Evolutionary conservation across 2,888 invertebrate species (phyloP).

Genomic region (Zhuqinia jingwanae): DNA sequence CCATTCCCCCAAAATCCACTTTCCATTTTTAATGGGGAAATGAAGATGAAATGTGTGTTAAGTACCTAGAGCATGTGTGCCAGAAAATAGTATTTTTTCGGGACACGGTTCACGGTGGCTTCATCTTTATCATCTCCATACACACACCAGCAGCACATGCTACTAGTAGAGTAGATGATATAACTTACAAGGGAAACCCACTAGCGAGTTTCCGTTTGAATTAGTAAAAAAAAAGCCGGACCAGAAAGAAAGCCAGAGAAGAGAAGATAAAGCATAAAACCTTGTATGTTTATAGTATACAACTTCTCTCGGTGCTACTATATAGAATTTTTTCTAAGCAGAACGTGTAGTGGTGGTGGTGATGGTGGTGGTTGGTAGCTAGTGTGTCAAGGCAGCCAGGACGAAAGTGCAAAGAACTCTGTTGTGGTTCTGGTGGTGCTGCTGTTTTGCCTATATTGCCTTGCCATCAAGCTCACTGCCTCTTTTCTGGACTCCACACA

Average conservation of each 20-base stretch:
- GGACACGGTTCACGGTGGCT: slow-evolving; percentile 41
- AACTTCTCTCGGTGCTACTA: not conserved
- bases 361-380: too few species aligned
- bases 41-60: slow-evolving; percentile 58
- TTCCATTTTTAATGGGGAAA: slow-evolving; percentile 58
- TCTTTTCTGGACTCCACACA: slow-evolving; percentile 57
- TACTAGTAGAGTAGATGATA: not conserved
- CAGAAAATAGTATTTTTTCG: slow-evolving; percentile 43
- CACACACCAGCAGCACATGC: slow-evolving; percentile 5
- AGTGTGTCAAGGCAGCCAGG: slow-evolving; percentile 72
- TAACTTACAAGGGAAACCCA: not conserved
- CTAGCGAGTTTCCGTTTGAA: slow-evolving; percentile 33
- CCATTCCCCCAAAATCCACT: slow-evolving; percentile 35
- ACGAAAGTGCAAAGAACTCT: slow-evolving; percentile 71
- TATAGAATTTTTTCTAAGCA: slow-evolving; percentile 38
- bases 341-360: slow-evolving; percentile 19
- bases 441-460: not conserved
- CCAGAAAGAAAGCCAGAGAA: slow-evolving; percentile 6
- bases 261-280: slow-evolving; percentile 1
- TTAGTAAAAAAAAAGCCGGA: slow-evolving; percentile 7
- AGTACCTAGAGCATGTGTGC: slow-evolving; percentile 59
- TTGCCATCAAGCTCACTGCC: slow-evolving; percentile 11
- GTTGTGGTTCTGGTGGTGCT: slow-evolving; percentile 47
- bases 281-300: not conserved
- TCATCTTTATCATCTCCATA: slow-evolving; percentile 43